These are phyloP conservation scores for Cinclus mexicanus DNA, from an alignment of 2,113 vertebrate genomes.

Conservation along the genomic window DNA sequence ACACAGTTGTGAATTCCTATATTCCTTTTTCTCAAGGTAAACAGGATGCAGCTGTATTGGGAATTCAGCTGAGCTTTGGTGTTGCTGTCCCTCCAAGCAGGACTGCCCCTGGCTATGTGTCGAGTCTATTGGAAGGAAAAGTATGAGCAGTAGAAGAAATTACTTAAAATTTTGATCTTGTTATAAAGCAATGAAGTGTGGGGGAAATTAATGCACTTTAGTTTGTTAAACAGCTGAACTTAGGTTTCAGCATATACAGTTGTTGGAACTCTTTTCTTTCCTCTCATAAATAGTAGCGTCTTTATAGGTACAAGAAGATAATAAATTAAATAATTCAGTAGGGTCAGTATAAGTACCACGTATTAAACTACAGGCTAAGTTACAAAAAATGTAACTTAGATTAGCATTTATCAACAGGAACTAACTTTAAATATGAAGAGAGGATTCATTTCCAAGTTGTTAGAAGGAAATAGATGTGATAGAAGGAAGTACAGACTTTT, in stretches of 20 bases:
- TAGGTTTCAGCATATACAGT: not conserved
- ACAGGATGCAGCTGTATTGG: not conserved
- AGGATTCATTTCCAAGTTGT: not conserved
- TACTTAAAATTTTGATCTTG: not conserved
- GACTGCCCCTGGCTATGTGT: not conserved
- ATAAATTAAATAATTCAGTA: not conserved
- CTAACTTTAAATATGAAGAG: not conserved
- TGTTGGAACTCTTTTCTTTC: not conserved
- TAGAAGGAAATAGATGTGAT: not conserved
- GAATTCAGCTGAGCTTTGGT: not conserved
- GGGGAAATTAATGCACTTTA: not conserved
- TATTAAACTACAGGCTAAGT: not conserved
- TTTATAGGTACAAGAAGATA: not conserved
- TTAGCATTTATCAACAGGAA: not conserved
- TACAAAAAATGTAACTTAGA: not conserved
- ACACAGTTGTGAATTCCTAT: not conserved
- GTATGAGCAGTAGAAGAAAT: not conserved
- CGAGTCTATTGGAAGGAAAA: not conserved
- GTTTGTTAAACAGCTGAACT: not conserved
- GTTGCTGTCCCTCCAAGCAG: not conserved
- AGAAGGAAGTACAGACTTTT: not conserved
- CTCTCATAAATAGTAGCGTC: not conserved
- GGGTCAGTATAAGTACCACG: not conserved
- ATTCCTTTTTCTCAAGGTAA: not conserved
- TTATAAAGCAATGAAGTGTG: not conserved